Base-by-base conservation (phyloP, 2,797 vertebrate species). In the Trachops cirrhosus region DNA sequence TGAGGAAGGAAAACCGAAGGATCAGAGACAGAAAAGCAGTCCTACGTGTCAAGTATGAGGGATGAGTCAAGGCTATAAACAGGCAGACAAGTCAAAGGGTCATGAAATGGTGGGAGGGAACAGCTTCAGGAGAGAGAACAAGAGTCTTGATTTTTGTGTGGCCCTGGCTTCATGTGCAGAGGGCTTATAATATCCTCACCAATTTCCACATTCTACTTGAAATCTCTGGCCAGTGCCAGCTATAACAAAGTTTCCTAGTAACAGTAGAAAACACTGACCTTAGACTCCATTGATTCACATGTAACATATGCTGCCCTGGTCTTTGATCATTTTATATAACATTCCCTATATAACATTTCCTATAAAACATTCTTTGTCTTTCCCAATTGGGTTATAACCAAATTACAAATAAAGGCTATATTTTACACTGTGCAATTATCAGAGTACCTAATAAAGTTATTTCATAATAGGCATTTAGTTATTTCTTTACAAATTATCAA, bases 1-100 rank as follows among this genome's bases (percentile, higher is more conserved):
- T 75, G 24, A 78, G 74, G 57, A 92, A 77, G 95, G 95, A 96
- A 93, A 93, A 64, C n/a, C 74, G 79, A 96, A 95, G 80, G 52
- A 70, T 95, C 75, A 82, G 68, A 95, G 80, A 78, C 73, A 86
- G 85, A 79, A 89, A 89, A 95, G 86, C 32, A 48, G n/a, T 80
- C 73, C 41, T 59, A 9, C 34, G 37, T 87, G 91, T 95, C 94
- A 93, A 86, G 75, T 26, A 48, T 84, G 91, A 94, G 77, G 86
- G 79, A 94, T 93, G 91, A 82, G 39, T 64, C 21, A 34, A 97
- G 74, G 64, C 50, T 73, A 86, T 70, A 90, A 93, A 87, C 46
- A 94, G 68, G 52, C 82, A 93, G 8, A n/a, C 29, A 83, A 94
- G 88, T 90, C 87, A 95, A 90, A 62, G 70, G 32, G 70, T 48